phyloP scores from a whole-genome alignment of 92 coral and sea anemone species.

The Epizoanthus ramosus region DNA sequence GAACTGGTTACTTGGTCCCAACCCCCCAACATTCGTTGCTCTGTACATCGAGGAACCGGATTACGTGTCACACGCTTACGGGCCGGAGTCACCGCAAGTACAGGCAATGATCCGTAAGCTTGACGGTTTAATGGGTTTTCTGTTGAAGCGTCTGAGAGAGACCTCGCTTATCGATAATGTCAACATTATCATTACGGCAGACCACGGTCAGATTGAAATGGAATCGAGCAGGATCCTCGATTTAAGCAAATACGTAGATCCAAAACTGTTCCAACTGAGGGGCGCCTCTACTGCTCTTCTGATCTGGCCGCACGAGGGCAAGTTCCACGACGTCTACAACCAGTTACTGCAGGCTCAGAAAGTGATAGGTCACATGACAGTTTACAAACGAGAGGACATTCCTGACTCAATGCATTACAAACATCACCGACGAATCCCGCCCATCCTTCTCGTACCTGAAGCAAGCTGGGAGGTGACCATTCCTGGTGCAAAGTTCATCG shows the following conservation, averaged over 20 bases:
- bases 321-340: conserved; percentile 25
- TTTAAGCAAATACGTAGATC: conserved; percentile 59
- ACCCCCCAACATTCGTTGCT: conserved; percentile 75
- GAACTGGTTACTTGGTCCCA: conserved; percentile 62
- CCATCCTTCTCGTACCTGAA: conserved; percentile 58
- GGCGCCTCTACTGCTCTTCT: conserved; percentile 30
- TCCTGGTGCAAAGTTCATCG: background rate
- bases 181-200: conserved; percentile 72
- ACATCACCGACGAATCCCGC: conserved; percentile 66
- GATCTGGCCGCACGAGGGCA: conserved; percentile 53
- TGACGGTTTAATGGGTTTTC: conserved; percentile 63
- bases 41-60: conserved; percentile 70
- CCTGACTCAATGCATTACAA: conserved; percentile 72
- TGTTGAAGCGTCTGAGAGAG: conserved; percentile 51
- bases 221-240: conserved; percentile 57
- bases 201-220: conserved; percentile 75
- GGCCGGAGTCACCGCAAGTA: conserved; percentile 63
- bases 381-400: conserved; percentile 70
- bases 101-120: conserved; percentile 43
- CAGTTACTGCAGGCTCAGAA: conserved; percentile 52
- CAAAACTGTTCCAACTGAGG: conserved; percentile 42
- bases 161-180: conserved; percentile 50
- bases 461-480: conserved; percentile 66
- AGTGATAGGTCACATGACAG: conserved; percentile 52
- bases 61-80: conserved; percentile 48